Base-by-base conservation (phyloP, 2,888 invertebrate genomes). In the Zhuqinia jingwanae region DNA sequence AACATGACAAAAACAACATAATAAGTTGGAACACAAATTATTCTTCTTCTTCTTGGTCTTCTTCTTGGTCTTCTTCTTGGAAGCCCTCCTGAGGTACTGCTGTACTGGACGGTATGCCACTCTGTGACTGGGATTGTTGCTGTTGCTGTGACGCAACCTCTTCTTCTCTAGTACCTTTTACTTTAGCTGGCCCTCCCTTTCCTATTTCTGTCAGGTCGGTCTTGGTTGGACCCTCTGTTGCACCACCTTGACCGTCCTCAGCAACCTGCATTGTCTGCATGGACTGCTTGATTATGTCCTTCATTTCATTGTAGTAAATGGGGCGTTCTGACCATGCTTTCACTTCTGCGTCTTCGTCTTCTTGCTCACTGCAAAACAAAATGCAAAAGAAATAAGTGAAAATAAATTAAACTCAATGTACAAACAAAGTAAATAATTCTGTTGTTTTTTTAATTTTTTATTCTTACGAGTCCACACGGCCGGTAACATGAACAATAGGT, bases 401-500 rank as follows among this genome's bases (percentile, higher is more conserved):
- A n/a, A n/a, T n/a, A n/a, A 68, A 47, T 30, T 15, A 56, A 36
- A 36, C 3, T 68, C 13, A 47, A 20, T 36, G 13, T 50, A n/a
- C 27, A 30, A 3, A 5, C n/a, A 65, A 25, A 27, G 27, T 20
- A 27, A 53, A 20, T 75, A 76, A n/a, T n/a, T n/a, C n/a, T n/a
- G n/a, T n/a, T n/a, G n/a, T n/a, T n/a, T n/a, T n/a, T n/a, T n/a
- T 22, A 47, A 56, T 76, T 42, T 50, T n/a, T 50, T 22, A 76
- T 36, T 36, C 84, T 83, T 87, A 86, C 86, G 87, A 77, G 47
- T 87, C 88, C 53, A 87, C 75, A 42, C 88, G 73, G 2, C 88
- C 88, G 2, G 89, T 87, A 2, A 89, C 82, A 30, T 87, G 87
- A 42, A 88, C 81, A 30, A 87, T 68, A 6, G 89, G 89, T 36